phyloP scores from a whole-genome alignment of 2,113 vertebrate genomes.

The Psephotus haematonotus region DNA sequence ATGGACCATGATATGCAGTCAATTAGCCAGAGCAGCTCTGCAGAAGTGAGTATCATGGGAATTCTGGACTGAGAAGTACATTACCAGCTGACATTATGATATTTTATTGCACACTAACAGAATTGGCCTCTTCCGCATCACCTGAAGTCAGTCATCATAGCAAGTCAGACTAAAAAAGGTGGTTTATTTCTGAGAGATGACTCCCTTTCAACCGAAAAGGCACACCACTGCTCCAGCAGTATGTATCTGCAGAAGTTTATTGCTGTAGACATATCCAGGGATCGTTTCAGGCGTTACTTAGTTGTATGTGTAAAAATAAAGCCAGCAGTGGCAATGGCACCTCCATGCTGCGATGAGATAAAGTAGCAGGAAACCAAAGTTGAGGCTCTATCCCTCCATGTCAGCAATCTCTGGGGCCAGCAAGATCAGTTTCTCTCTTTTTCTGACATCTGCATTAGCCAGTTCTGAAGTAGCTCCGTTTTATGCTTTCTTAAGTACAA shows the following conservation, averaged over 20 bases:
- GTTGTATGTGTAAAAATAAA: not conserved
- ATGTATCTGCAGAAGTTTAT: not conserved
- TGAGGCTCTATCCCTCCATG: not conserved
- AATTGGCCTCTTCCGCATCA: not conserved
- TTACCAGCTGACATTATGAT: not conserved
- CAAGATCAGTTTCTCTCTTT: not conserved
- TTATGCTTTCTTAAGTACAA: not conserved
- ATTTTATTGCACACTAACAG: not conserved
- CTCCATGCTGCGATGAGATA: not conserved
- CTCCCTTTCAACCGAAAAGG: not conserved
- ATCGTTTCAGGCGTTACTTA: not conserved
- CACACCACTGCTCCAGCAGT: not conserved
- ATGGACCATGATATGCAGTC: not conserved
- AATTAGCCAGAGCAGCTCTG: not conserved
- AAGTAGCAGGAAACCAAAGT: not conserved
- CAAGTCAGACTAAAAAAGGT: not conserved
- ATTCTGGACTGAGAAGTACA: not conserved
- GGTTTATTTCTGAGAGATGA: not conserved
- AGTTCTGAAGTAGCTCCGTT: not conserved
- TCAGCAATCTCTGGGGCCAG: not conserved
- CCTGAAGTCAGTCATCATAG: not conserved
- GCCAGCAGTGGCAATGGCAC: not conserved
- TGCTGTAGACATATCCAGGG: not conserved
- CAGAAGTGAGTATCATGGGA: not conserved
- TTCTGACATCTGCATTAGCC: not conserved